Base-by-base conservation (phyloP, 2,113 vertebrate species). In the Heterotis niloticus region DNA sequence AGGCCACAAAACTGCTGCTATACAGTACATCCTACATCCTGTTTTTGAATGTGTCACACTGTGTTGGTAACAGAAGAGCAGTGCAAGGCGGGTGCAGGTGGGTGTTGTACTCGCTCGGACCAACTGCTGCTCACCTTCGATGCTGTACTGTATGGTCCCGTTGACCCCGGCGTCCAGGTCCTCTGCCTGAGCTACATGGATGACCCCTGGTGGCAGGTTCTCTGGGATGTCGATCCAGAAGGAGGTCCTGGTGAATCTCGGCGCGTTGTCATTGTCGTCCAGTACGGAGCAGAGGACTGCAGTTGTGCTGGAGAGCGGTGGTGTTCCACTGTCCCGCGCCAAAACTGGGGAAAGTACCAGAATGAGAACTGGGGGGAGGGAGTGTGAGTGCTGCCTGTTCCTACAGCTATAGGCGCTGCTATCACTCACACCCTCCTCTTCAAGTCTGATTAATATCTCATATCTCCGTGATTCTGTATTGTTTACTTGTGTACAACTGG, bases 191-290 rank as follows among this genome's bases (percentile, higher is more conserved):
- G 86, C 69, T 5, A 91, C 83, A 57, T 93, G 91, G 80, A 96
- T 2, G 0, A 92, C 60, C 70, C 90, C 91, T 14, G 93, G 93
- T 9, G 91, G 87, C 52, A 93, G 93, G 88, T 98, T 98, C 86
- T 99, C 96, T 59, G 91, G 91, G 81, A 99, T 81, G 79, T 79
- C 82, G 66, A 97, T 89, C 82, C 91, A 88, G 80, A 88, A 87
- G 5, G 81, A 52, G 0, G 91, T 84, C 85, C 93, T 85, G 81
- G 92, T 87, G 83, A 96, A 94, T 1, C 77, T 82, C 0, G 96
- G 96, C 20, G 91, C 75, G 5, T 96, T 93, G 84, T 98, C 96
- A 0, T 98, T 98, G 83, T 94, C 93, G 5, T 99, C 97, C 82
- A 95, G 88, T 23, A 98, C 91, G 0, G 84, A 91, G 84, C 94